These are phyloP conservation scores for Coreoperca whiteheadi DNA, from an alignment of 2,113 vertebrate genomes.

Conservation along the genomic window DNA sequence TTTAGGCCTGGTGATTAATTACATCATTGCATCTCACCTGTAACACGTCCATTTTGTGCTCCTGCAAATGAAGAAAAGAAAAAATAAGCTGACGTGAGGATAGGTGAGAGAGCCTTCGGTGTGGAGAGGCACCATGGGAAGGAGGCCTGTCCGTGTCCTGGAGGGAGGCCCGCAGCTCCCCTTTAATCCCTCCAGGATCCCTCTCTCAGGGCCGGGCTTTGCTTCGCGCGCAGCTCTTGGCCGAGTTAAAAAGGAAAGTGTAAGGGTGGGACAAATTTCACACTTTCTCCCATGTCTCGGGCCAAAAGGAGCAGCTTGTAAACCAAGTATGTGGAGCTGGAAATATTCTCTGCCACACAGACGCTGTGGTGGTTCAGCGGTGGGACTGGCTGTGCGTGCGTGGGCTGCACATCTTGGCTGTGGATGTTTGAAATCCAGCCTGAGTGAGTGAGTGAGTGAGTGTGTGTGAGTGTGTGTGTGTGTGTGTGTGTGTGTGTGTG, in stretches of 20 bases:
- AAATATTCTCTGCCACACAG: constrained; percentile 34
- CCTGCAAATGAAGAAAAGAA: neutral
- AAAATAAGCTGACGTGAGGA: constrained; percentile 29
- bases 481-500: no score
- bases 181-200: constrained; percentile 71
- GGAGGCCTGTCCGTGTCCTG: constrained; percentile 55
- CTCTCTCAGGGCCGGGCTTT: constrained; percentile 64
- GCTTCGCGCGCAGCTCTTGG: constrained; percentile 66
- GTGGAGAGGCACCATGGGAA: constrained; percentile 48
- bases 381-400: neutral
- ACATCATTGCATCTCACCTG: constrained; percentile 15
- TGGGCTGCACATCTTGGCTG: neutral
- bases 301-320: constrained; percentile 60
- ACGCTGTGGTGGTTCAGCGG: constrained; percentile 1
- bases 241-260: constrained; percentile 67
- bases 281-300: constrained; percentile 71
- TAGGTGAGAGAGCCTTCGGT: constrained; percentile 13
- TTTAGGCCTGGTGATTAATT: neutral
- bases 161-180: constrained; percentile 67
- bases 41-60: constrained; percentile 16
- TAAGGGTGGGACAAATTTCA: constrained; percentile 69
- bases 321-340: constrained; percentile 44
- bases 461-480: no score
- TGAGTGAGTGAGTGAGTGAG: no score
- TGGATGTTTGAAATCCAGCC: neutral